Conservation (phyloP, 2,797 vertebrate species). For the Anomalospiza imberbis region DNA sequence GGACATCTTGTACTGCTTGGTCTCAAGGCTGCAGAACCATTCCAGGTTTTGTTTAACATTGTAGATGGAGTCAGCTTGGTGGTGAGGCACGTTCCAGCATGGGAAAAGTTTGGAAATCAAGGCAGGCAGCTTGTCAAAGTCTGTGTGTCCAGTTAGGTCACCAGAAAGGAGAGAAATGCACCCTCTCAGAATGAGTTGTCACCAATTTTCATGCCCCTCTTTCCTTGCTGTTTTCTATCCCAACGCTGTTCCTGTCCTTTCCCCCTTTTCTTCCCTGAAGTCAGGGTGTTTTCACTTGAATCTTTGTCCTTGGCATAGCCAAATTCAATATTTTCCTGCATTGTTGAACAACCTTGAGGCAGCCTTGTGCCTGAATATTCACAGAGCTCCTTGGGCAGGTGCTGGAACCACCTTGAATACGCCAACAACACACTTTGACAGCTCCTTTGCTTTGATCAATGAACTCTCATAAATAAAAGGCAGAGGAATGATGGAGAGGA, state of each 20-base stretch:
- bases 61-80: neutral
- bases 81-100: neutral
- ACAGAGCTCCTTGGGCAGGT: neutral
- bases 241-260: neutral
- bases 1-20: neutral
- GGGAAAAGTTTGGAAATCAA: neutral
- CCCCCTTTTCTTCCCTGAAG: accelerated
- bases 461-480: neutral
- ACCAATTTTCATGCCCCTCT: neutral
- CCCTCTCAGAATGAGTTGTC: neutral
- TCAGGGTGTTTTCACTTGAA: neutral
- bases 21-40: neutral
- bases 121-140: neutral
- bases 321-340: neutral
- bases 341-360: neutral
- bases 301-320: neutral
- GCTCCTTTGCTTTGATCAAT: slow-evolving; percentile 29
- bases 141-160: neutral
- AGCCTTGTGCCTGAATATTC: neutral
- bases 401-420: neutral
- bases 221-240: neutral
- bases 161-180: neutral
- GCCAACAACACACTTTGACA: neutral
- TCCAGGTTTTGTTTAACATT: neutral
- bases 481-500: neutral